Percentiles rank a stretch among this genome's conserved stretches.
Evolutionary conservation across 2,113 vertebrate species (phyloP).

Genomic region (Burhinus oedicnemus): DNA sequence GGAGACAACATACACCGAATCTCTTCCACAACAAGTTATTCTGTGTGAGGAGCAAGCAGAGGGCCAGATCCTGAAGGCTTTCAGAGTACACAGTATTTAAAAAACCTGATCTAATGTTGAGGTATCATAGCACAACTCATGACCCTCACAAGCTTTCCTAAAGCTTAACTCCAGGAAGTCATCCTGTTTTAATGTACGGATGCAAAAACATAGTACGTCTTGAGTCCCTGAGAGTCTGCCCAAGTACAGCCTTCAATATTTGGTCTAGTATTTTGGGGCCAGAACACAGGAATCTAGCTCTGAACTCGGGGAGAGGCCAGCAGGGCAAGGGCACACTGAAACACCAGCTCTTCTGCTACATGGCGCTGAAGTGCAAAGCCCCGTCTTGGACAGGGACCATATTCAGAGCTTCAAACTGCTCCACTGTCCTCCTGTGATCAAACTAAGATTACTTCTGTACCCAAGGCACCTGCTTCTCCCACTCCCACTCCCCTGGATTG

Average conservation of each 20-base stretch:
- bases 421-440: not conserved
- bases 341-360: not conserved
- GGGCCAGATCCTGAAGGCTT: not conserved
- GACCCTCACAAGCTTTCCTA: not conserved
- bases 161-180: not conserved
- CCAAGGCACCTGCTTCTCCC: not conserved
- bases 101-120: not conserved
- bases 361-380: fast-evolving
- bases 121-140: not conserved
- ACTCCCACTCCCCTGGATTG: not conserved
- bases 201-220: not conserved
- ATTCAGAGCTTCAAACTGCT: not conserved
- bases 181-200: not conserved
- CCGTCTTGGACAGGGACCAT: not conserved
- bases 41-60: not conserved
- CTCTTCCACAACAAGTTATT: not conserved
- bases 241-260: not conserved
- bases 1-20: fast-evolving
- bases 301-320: not conserved
- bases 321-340: not conserved
- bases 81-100: not conserved
- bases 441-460: not conserved
- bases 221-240: not conserved
- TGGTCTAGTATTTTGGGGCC: not conserved
- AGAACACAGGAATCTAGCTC: not conserved